A percentile compares a stretch with the other conserved stretches of the same genome.
These are phyloP conservation scores for Calliopum simillimum DNA, from an alignment of 2,888 invertebrate species.

Conservation along the genomic window DNA sequence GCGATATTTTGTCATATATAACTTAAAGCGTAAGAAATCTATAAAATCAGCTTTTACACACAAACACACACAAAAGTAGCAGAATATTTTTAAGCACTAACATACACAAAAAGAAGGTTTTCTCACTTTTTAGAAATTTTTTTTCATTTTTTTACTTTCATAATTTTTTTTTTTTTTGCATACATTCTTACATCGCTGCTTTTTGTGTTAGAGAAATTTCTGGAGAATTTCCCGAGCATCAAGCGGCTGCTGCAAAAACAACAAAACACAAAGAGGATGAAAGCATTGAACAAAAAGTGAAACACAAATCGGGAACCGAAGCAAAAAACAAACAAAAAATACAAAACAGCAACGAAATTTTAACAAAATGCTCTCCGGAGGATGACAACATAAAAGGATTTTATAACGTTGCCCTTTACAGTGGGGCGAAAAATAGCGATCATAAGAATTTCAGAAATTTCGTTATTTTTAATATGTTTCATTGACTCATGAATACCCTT, in stretches of 20 bases:
- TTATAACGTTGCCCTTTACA: background rate
- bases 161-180: background rate
- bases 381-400: constrained; percentile 20
- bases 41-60: too few relatives aligned
- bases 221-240: background rate
- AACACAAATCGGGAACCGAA: background rate
- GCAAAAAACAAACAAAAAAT: background rate
- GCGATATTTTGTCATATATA: background rate
- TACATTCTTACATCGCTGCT: background rate
- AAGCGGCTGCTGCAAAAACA: background rate
- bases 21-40: background rate
- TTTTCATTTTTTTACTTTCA: background rate
- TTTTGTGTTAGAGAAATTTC: constrained; percentile 19
- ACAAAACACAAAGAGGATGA: background rate
- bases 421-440: background rate
- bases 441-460: too few relatives aligned
- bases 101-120: background rate
- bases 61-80: too few relatives aligned
- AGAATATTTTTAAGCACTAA: too few relatives aligned
- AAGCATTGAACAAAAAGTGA: background rate
- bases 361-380: constrained; percentile 24
- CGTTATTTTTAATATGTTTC: too few relatives aligned
- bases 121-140: background rate
- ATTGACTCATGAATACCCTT: too few relatives aligned
- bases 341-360: constrained; percentile 13